Evolutionary conservation across 2,113 vertebrate genomes (phyloP).

Genomic region (Crotalus horridus): DNA sequence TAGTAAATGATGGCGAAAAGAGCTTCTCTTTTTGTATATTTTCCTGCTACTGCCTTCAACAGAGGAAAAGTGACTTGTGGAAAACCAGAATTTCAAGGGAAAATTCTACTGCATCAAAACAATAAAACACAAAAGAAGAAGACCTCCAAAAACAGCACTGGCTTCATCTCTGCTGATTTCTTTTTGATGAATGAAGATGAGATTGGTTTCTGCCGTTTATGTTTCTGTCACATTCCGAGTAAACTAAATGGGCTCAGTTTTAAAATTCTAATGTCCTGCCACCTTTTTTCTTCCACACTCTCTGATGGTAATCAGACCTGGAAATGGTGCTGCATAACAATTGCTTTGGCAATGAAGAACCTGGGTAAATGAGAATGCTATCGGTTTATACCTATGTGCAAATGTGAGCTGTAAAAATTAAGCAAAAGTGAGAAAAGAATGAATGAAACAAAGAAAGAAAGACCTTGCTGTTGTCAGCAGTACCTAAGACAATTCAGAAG

Average conservation of each 20-base stretch:
- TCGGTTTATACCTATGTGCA: constrained; percentile 18
- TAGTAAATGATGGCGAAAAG: constrained; percentile 5
- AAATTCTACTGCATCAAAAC: neutral
- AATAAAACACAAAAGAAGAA: constrained; percentile 29
- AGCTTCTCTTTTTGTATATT: neutral
- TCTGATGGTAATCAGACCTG: constrained; percentile 34
- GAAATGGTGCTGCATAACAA: constrained; percentile 21
- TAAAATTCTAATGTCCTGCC: constrained; percentile 42
- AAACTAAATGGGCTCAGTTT: constrained; percentile 32
- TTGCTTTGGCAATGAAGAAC: constrained; percentile 37
- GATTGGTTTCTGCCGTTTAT: constrained; percentile 34
- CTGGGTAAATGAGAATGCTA: constrained; percentile 18
- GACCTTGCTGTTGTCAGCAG: neutral
- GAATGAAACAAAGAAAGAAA: neutral
- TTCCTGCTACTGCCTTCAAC: neutral
- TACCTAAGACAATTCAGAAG: neutral
- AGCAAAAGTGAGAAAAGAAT: neutral
- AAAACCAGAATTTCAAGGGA: neutral
- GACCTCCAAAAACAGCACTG: constrained; percentile 7
- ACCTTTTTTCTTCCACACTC: neutral
- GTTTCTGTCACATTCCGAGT: constrained; percentile 37
- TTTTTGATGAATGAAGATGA: constrained; percentile 22
- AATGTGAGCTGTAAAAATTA: constrained; percentile 3
- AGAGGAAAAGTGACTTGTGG: neutral
- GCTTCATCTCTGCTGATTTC: constrained; percentile 38